Base-by-base conservation (phyloP, 2,113 vertebrate species). In the Anser cygnoides region DNA sequence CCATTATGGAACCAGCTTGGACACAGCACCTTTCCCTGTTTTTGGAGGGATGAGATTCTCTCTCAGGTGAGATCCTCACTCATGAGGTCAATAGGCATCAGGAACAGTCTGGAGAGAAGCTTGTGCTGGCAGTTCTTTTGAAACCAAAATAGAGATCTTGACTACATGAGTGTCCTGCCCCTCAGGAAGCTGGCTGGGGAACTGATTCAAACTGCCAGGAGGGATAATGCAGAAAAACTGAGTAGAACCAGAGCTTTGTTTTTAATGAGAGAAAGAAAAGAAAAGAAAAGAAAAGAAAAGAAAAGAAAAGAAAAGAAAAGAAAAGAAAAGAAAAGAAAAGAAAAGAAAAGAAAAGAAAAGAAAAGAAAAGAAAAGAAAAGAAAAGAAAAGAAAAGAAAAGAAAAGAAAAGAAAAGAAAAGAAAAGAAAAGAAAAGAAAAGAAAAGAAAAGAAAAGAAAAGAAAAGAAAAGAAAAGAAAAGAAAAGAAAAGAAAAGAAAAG, bases 61-160 rank as follows among this genome's bases (percentile, higher is more conserved):
- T 73, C 6, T 6, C 15, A 35, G 23, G 11, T 73, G 31, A 74
- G 14, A 20, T 71, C 20, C 4, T 6, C 5, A 19, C 11, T 44
- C 22, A 19, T 0, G 2, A 74, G 25, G 28, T 31, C 55, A 77
- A 13, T 13, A 89, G 31, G 9, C 16, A 91, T 14, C 13, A 55
- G 41, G 23, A 54, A 28, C 26, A 6, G 20, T 66, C 16, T 28
- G 10, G 9, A 0, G 2, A 49, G 37, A 11, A 16, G 11, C 13
- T 80, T 67, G 9, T 58, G 16, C 25, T 39, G 29, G 7, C 39
- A 55, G 4, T 44, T 7, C 25, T 31, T 65, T 75, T 80, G 59
- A 70, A 92, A 74, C 1, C 3, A 35, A 71, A 85, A 57, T 10
- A 7, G 8, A 39, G 22, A 73, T 75, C 33, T 29, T 58, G 50